Evolutionary conservation across 2,113 vertebrate species (phyloP).

Genomic region (Genyomyrus donnyi): DNA sequence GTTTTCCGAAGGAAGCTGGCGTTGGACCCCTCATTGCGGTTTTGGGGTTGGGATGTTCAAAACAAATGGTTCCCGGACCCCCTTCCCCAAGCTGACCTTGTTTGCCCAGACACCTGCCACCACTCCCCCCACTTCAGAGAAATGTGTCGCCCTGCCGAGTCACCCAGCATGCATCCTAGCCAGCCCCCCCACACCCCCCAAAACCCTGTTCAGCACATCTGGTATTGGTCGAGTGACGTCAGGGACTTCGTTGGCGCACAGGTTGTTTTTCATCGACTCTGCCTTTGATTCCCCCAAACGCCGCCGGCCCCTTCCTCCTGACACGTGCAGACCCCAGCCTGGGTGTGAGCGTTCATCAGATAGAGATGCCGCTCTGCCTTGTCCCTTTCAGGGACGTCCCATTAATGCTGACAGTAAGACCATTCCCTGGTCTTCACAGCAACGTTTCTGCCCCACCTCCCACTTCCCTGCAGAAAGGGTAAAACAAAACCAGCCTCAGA

Average conservation of each 20-base stretch:
- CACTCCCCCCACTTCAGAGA: background rate
- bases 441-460: background rate
- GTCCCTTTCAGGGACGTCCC: background rate
- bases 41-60: background rate
- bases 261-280: constrained; percentile 45
- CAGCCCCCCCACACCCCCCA: background rate
- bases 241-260: constrained; percentile 42
- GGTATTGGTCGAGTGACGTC: constrained; percentile 63
- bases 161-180: background rate
- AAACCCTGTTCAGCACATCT: constrained; percentile 45
- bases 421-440: background rate
- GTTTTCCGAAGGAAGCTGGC: constrained; percentile 52
- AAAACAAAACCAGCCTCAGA: constrained; percentile 11
- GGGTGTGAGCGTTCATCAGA: background rate
- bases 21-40: constrained; percentile 23
- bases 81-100: background rate
- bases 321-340: background rate
- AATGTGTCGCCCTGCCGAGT: background rate
- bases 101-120: background rate
- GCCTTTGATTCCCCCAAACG: background rate
- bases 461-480: background rate
- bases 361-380: background rate
- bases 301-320: background rate
- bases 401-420: background rate
- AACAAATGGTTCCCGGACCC: background rate